Evolutionary conservation across 2,888 invertebrate species (phyloP), one percentile per base, ranked within the genome.

Genomic region (Mesorhabditis belari): DNA sequence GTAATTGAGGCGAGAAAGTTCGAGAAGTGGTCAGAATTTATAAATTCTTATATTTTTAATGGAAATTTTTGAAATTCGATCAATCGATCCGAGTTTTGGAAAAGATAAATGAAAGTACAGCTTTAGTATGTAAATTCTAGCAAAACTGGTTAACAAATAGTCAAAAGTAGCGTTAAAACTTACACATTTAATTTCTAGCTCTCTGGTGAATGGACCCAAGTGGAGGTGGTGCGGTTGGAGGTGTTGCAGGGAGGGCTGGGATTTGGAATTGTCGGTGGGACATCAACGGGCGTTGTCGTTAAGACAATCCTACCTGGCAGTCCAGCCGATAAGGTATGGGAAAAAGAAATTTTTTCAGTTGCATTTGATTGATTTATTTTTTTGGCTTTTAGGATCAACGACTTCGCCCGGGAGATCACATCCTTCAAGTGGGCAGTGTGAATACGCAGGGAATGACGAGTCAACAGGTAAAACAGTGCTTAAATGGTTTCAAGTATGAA

Each of bases 141-240:
- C 12, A 35, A 35, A 35, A 35, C n/a, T 35, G 54, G 25, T 24
- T 17, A 26, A 25, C 25, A 1, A 17, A 2, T 2, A 54, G 19
- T 2, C 54, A 9, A 2, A 17, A 26, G 2, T 17, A 3, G 1
- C 5, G 12, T 35, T 35, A 35, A 35, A 35, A 1, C n/a, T n/a
- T n/a, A n/a, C n/a, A 26, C 17, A 4, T 12, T 27, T 4, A 19
- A 28, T 52, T 69, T 83, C 63, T 80, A 92, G 88, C 87, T 96
- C 85, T 94, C 91, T 85, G 95, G 95, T 83, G 96, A 96, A 87
- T 96, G 94, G 94, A 93, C 93, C 79, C 95, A 96, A 87, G 92
- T 98, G 75, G 95, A 98, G 86, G 91, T 94, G 63, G 92, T 98
- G 77, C 94, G 96, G 82, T 86, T 98, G 69, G 89, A 93, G 53